These are phyloP conservation scores for Caenorhabditis angaria DNA, from an alignment of 2,888 invertebrate genomes.

Conservation along the genomic window DNA sequence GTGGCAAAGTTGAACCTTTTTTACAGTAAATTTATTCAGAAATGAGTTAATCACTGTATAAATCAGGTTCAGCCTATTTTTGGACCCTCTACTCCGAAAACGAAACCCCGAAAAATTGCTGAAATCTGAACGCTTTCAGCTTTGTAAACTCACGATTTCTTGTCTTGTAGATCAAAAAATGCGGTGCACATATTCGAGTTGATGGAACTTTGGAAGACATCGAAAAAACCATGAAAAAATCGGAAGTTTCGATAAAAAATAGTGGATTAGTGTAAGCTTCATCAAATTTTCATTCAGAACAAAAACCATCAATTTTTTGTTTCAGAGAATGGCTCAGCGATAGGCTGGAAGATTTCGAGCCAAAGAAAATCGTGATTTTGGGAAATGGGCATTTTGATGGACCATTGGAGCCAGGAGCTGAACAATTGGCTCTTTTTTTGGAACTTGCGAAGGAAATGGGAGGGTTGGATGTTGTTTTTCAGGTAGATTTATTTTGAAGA, in stretches of 20 bases:
- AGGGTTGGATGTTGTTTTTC: conserved; percentile 28
- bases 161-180: conserved; percentile 6
- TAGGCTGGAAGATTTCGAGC: conserved; percentile 12
- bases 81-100: too few relatives aligned
- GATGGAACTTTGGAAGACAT: conserved; percentile 40
- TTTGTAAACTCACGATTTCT: not conserved
- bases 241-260: conserved; percentile 7
- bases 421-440: conserved; percentile 49
- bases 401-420: conserved; percentile 41
- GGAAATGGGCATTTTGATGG: conserved; percentile 61
- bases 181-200: conserved; percentile 23
- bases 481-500: conserved; percentile 18
- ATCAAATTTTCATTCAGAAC: not conserved
- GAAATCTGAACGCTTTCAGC: not conserved
- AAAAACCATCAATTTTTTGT: conserved; percentile 4
- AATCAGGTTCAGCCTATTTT: too few relatives aligned
- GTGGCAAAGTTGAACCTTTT: too few relatives aligned
- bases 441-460: conserved; percentile 26
- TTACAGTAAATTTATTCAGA: too few relatives aligned
- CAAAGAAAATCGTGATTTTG: conserved; percentile 31
- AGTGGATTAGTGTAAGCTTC: conserved; percentile 15
- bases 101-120: conserved; percentile 14
- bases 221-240: conserved; percentile 31
- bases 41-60: too few relatives aligned
- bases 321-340: conserved; percentile 24